These are phyloP conservation scores for Rhysida immarginata DNA, from an alignment of 1,140 invertebrate genomes.

Conservation along the genomic window DNA sequence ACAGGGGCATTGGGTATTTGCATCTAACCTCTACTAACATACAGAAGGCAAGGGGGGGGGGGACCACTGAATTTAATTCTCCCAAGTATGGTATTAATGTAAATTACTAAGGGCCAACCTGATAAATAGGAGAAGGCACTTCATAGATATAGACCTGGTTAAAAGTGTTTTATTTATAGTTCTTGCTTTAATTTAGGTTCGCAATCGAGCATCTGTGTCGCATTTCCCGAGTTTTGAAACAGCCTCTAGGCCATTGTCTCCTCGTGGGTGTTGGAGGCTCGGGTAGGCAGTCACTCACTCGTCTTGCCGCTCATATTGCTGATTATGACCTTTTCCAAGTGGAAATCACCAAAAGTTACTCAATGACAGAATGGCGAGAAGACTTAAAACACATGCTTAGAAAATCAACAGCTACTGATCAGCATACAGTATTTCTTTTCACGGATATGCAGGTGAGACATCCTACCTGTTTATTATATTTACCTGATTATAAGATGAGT, in stretches of 20 bases:
- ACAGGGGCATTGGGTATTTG: too few species aligned
- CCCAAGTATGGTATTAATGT: too few species aligned
- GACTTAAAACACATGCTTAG: slow-evolving; percentile 68
- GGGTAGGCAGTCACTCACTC: slow-evolving; percentile 74
- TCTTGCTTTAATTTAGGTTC: slow-evolving; percentile 56
- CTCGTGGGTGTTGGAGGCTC: slow-evolving; percentile 82
- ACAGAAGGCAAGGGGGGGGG: too few species aligned
- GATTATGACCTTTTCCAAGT: slow-evolving; percentile 80
- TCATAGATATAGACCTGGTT: too few species aligned
- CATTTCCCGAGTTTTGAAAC: slow-evolving; percentile 79
- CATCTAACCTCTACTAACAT: too few species aligned
- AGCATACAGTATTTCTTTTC: slow-evolving; percentile 81
- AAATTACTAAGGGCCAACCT: too few species aligned
- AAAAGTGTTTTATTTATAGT: too few species aligned
- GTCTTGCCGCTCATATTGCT: slow-evolving; percentile 78
- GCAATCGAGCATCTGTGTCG: slow-evolving; percentile 87
- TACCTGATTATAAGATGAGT: too few species aligned
- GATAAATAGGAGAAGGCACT: too few species aligned
- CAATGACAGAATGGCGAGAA: slow-evolving; percentile 70
- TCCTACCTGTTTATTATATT: too few species aligned
- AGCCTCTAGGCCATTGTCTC: slow-evolving; percentile 69
- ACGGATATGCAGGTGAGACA: slow-evolving; percentile 59
- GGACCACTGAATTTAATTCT: too few species aligned
- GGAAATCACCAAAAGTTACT: slow-evolving; percentile 77
- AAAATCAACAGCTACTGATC: slow-evolving; percentile 56